Percentiles rank a stretch among this genome's conserved stretches.
phyloP scores from a whole-genome alignment of 2,113 vertebrate species.

The Uropsilus gracilis region DNA sequence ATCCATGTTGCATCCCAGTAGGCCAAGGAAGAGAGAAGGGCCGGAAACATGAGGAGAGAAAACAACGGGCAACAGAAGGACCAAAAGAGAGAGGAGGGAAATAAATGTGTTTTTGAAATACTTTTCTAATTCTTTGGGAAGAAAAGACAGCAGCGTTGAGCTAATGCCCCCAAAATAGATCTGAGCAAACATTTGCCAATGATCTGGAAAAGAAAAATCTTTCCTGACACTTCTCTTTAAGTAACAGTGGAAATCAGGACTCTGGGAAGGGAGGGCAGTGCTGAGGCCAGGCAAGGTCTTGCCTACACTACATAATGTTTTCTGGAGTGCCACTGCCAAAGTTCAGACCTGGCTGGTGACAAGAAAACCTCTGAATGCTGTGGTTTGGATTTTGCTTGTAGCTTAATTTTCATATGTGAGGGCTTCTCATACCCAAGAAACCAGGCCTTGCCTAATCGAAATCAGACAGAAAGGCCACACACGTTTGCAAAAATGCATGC shows the following conservation, averaged over 20 bases:
- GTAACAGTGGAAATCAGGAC: slow-evolving; percentile 67
- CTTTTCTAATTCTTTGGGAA: slow-evolving; percentile 61
- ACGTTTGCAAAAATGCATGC: neutral
- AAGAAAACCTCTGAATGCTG: slow-evolving; percentile 43
- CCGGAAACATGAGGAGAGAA: neutral
- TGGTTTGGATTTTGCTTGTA: slow-evolving; percentile 47
- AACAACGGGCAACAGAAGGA: neutral
- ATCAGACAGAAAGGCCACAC: slow-evolving; percentile 61
- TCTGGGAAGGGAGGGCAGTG: slow-evolving; percentile 1
- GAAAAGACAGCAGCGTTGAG: slow-evolving; percentile 60
- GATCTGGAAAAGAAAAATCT: slow-evolving; percentile 79
- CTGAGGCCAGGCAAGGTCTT: slow-evolving; percentile 52
- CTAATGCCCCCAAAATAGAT: slow-evolving; percentile 67
- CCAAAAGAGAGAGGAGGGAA: neutral
- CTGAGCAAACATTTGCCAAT: slow-evolving; percentile 77
- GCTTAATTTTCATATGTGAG: slow-evolving; percentile 59
- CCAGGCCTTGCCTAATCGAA: slow-evolving; percentile 52
- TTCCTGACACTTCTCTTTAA: slow-evolving; percentile 79
- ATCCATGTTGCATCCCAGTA: neutral
- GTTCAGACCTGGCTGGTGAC: slow-evolving; percentile 57
- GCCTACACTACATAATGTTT: slow-evolving; percentile 38
- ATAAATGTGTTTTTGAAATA: slow-evolving; percentile 55
- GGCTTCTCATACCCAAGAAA: slow-evolving; percentile 59
- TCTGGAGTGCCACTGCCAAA: neutral
- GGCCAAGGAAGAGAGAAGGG: neutral